Base-by-base conservation (phyloP, 2,113 vertebrate genomes). In the Perca schrenkii region DNA sequence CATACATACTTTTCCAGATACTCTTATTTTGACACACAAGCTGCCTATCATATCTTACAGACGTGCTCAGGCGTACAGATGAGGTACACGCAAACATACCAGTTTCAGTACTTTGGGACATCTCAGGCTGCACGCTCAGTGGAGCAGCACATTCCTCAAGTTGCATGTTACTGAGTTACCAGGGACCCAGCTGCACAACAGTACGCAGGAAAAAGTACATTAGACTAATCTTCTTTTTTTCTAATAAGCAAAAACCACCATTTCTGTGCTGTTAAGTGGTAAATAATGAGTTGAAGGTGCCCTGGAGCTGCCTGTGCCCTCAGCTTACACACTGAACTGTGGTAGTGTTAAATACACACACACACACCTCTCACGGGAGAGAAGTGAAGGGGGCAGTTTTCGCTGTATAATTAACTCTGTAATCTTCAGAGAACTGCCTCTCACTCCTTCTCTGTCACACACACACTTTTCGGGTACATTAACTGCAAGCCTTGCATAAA, bases 351-450 rank as follows among this genome's bases (percentile, higher is more conserved):
- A 82, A 78, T 50, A 71, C 74, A 66, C 82, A 86, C 74, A 66
- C 82, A 86, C 82, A 83, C 80, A 70, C 82, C 31, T 71, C 85
- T 90, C 87, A 77, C 74, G 79, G 78, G 84, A 85, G 73, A 81
- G 52, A 73, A 77, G 86, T 86, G 77, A 62, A 75, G 77, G 69
- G 80, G 90, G 82, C 78, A 74, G 68, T 83, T 84, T 83, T 90
- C 66, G 34, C 84, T 86, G 85, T 82, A 84, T 95, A 92, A 94
- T 93, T 89, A 92, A 92, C 80, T 89, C 58, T 22, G 36, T 69
- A 77, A 88, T 87, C 90, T 88, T 90, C 84, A 90, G 82, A 93
- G 90, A 77, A 53, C 86, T 62, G 67, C 79, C 52, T 56, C 77
- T 74, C 83, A 52, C 82, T 76, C 77, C 47, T 76, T 79, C 75